These are phyloP conservation scores for Galagoides demidoff DNA, from an alignment of 2,797 vertebrate genomes.

Conservation along the genomic window DNA sequence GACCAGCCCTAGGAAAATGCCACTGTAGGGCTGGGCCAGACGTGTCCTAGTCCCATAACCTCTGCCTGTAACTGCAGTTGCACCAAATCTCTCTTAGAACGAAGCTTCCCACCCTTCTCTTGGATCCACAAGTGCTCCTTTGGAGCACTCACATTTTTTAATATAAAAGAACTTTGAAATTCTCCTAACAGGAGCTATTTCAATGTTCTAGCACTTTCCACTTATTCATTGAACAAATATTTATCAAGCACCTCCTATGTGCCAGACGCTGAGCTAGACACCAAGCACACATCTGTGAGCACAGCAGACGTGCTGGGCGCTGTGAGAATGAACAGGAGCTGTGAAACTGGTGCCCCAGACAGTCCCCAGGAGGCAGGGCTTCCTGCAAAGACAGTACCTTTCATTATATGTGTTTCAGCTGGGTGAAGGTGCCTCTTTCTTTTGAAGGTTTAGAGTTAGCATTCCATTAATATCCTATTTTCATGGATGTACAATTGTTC, in stretches of 20 bases:
- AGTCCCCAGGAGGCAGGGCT: neutral
- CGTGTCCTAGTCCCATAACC: neutral
- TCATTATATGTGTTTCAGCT: neutral
- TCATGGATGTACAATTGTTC: neutral
- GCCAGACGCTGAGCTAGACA: conserved; percentile 50
- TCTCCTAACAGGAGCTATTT: conserved; percentile 47
- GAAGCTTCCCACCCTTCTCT: neutral
- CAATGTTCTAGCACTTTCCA: conserved; percentile 33
- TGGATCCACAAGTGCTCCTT: neutral
- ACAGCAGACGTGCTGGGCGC: accelerated
- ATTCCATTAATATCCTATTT: neutral
- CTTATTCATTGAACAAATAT: conserved; percentile 60
- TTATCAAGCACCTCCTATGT: neutral
- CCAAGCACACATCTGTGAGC: neutral
- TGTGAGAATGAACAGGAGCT: neutral
- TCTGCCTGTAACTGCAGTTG: neutral
- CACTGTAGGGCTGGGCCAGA: neutral
- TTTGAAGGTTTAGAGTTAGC: neutral
- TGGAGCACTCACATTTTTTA: conserved; percentile 34
- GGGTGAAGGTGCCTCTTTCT: neutral
- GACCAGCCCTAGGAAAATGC: neutral
- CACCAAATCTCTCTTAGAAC: neutral
- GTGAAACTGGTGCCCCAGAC: neutral
- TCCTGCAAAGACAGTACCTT: neutral
- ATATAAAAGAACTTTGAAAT: conserved; percentile 39